phyloP scores from a whole-genome alignment of 2,797 vertebrate genomes.

The Pteronotus mesoamericanus region DNA sequence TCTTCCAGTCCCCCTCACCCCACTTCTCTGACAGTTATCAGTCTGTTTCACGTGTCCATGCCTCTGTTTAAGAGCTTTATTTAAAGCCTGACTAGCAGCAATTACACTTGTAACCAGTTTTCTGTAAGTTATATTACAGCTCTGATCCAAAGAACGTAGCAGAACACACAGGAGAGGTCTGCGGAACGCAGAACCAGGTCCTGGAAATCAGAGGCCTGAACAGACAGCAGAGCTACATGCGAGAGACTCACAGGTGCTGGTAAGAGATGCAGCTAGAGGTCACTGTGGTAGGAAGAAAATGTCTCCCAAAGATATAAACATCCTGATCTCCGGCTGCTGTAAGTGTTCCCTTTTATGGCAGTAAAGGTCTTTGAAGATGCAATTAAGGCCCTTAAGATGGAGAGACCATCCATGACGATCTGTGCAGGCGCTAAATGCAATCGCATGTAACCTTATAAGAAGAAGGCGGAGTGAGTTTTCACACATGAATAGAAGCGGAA shows the following conservation, averaged over 20 bases:
- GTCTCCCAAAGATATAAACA: neutral
- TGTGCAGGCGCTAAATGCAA: neutral
- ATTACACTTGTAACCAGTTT: neutral
- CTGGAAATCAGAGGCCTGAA: neutral
- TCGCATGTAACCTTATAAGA: neutral
- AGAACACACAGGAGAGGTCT: neutral
- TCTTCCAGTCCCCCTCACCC: neutral
- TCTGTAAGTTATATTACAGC: neutral
- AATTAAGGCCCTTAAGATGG: neutral
- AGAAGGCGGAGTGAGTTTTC: neutral
- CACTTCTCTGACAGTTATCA: neutral
- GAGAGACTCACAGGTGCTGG: rapidly evolving
- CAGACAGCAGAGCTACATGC: neutral
- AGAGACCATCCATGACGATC: neutral
- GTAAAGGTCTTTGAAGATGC: neutral
- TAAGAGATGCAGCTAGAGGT: neutral
- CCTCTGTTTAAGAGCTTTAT: neutral
- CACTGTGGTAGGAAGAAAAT: neutral
- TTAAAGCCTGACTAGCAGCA: neutral
- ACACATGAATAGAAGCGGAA: neutral
- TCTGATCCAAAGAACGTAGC: neutral
- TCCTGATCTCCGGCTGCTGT: neutral
- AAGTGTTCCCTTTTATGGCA: neutral
- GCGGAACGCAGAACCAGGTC: neutral
- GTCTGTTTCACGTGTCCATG: neutral